Conservation (phyloP, 2,888 invertebrate species). For the Cacoxenus indagator region DNA sequence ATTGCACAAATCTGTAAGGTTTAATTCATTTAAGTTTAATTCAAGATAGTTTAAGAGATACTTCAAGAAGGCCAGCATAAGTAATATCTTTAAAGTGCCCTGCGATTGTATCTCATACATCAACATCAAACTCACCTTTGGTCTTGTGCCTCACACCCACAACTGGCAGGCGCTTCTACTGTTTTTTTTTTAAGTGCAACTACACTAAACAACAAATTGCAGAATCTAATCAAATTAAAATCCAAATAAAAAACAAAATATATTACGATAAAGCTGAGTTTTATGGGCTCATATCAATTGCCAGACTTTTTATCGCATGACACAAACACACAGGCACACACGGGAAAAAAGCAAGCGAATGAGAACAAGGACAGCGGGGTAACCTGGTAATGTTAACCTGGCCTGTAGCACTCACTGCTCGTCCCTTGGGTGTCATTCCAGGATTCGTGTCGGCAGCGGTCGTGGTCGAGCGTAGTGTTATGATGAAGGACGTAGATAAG, state of each 20-base stretch:
- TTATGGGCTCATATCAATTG: slow-evolving; percentile 61
- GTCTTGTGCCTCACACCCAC: not conserved
- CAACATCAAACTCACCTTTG: not conserved
- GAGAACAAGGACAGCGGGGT: slow-evolving; percentile 28
- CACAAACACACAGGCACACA: slow-evolving; percentile 25
- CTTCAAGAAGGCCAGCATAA: not conserved
- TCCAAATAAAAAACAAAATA: slow-evolving; percentile 47
- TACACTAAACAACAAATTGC: slow-evolving; percentile 16
- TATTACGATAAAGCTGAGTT: slow-evolving; percentile 38
- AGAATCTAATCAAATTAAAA: slow-evolving; percentile 62
- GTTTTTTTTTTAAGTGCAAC: not conserved
- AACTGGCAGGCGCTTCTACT: not conserved
- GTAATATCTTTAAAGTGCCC: not conserved
- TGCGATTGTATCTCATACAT: not conserved
- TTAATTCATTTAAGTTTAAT: no score
- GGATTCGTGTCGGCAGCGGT: slow-evolving; percentile 41
- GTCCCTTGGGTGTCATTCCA: slow-evolving; percentile 64
- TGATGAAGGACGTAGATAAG: slow-evolving; percentile 2
- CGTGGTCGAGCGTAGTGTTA: slow-evolving; percentile 34
- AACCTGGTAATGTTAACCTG: slow-evolving; percentile 52
- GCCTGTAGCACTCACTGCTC: slow-evolving; percentile 33
- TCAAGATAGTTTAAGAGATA: not conserved
- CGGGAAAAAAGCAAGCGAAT: slow-evolving; percentile 20
- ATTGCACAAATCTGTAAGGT: no score
- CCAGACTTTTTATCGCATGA: slow-evolving; percentile 50